These are phyloP conservation scores for Cromileptes altivelis DNA, from an alignment of 2,113 vertebrate species.

Conservation along the genomic window DNA sequence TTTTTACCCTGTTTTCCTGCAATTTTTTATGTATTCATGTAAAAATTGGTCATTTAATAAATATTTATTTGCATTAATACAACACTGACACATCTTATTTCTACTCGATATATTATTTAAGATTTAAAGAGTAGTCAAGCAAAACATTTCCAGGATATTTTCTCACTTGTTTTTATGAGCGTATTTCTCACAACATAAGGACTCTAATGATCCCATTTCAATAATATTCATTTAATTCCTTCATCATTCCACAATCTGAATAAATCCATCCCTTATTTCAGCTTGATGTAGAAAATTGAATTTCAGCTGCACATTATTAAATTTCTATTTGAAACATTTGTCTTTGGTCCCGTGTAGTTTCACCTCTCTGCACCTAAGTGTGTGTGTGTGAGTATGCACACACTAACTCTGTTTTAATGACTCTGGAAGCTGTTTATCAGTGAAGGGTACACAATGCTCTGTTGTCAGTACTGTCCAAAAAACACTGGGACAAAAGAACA, in stretches of 20 bases:
- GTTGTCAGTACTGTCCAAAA: slow-evolving; percentile 69
- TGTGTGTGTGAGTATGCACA: slow-evolving; percentile 14
- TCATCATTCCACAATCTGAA: slow-evolving; percentile 42
- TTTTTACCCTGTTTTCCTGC: not conserved
- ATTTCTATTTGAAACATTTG: slow-evolving; percentile 55
- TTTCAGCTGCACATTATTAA: slow-evolving; percentile 51
- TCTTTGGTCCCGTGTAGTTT: slow-evolving; percentile 48
- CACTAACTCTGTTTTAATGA: slow-evolving; percentile 73
- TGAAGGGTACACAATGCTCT: slow-evolving; percentile 79
- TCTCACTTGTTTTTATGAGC: not conserved
- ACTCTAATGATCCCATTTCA: slow-evolving; percentile 5
- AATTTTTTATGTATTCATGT: not conserved
- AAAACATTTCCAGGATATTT: not conserved
- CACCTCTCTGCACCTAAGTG: slow-evolving; percentile 23
- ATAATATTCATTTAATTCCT: slow-evolving; percentile 41
- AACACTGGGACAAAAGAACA: slow-evolving; percentile 77
- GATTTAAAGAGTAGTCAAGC: not conserved
- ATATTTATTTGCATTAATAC: not conserved
- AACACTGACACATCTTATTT: not conserved
- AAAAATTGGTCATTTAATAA: not conserved
- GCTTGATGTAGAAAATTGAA: slow-evolving; percentile 46
- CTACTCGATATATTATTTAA: not conserved
- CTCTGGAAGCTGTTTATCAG: slow-evolving; percentile 78
- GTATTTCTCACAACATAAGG: not conserved
- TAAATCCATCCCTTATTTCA: slow-evolving; percentile 43